Conservation (phyloP, 2,888 invertebrate genomes). For the Oithona nana region DNA sequence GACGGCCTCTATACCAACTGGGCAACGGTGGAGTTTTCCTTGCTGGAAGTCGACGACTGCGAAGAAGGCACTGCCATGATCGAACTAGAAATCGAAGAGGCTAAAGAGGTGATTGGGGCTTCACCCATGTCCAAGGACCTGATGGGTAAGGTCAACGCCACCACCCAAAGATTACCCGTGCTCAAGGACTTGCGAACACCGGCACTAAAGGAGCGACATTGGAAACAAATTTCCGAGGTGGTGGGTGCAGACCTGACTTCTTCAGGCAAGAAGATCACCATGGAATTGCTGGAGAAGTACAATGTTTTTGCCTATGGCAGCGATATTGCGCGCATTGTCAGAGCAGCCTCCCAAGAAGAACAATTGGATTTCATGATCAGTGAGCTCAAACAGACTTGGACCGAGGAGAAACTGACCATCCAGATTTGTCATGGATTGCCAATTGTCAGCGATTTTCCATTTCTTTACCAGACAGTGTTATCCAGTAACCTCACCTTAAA, state of each 20-base stretch:
- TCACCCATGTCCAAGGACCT: not conserved
- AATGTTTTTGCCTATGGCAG: not conserved
- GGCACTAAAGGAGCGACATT: slow-evolving; percentile 5
- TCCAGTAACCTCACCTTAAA: not conserved
- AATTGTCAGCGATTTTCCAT: not conserved
- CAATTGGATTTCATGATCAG: not conserved
- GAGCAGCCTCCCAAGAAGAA: slow-evolving; percentile 3
- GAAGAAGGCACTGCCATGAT: not conserved
- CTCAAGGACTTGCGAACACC: not conserved
- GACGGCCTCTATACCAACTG: slow-evolving; percentile 8
- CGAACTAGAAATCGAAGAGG: not conserved
- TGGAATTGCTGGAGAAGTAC: slow-evolving; percentile 5
- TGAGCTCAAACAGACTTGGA: slow-evolving; percentile 1
- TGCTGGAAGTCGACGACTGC: slow-evolving; percentile 9
- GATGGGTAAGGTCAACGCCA: not conserved
- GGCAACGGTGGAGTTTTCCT: not conserved
- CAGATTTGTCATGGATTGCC: not conserved
- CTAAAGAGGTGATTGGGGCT: not conserved
- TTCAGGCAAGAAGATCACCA: not conserved
- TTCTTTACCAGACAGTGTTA: not conserved
- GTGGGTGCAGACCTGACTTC: not conserved
- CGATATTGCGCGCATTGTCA: not conserved
- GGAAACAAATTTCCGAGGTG: slow-evolving; percentile 9
- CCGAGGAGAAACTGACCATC: not conserved
- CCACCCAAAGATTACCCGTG: not conserved